A percentile compares a stretch with the other conserved stretches of the same genome.
Evolutionary conservation across 2,888 invertebrate species (phyloP).

Genomic region (Andrena minutula): DNA sequence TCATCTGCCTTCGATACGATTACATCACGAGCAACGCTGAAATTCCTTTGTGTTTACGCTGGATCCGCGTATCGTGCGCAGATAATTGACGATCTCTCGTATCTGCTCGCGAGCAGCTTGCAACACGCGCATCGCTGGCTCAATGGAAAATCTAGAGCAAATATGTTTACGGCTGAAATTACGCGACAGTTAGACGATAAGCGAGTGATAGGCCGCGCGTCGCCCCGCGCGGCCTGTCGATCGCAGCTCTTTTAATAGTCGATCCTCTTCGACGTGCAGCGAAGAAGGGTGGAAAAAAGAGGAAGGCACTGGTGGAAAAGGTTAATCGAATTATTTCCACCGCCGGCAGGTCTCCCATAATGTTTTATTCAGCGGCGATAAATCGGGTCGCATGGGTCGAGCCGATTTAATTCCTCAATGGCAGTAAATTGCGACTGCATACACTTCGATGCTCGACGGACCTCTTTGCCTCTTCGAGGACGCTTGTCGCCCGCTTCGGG

Average conservation of each 20-base stretch:
- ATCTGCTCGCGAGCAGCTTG: neutral
- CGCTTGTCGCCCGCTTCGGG: conserved; percentile 54
- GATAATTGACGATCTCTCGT: conserved; percentile 1
- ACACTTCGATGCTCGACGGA: conserved; percentile 9
- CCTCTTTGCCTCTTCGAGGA: conserved; percentile 17
- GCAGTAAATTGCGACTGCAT: conserved; percentile 57
- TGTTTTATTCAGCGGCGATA: conserved; percentile 71
- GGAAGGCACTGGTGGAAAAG: neutral
- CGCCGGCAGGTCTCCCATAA: conserved; percentile 41
- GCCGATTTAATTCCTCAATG: conserved; percentile 54
- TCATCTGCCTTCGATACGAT: neutral
- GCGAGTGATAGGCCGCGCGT: neutral
- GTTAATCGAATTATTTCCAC: conserved; percentile 55
- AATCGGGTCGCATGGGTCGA: conserved; percentile 65
- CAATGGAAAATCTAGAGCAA: conserved; percentile 42
- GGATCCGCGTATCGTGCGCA: neutral
- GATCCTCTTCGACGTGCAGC: neutral
- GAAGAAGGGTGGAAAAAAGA: neutral
- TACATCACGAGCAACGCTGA: neutral
- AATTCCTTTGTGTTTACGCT: conserved; percentile 1
- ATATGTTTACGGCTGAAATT: conserved; percentile 26
- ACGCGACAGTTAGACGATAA: neutral
- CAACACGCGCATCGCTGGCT: neutral
- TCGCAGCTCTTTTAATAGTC: conserved; percentile 5
- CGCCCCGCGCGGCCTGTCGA: neutral